Evolutionary conservation across 2,888 invertebrate species (phyloP).

Genomic region (Acanthosoma haemorrhoidale): DNA sequence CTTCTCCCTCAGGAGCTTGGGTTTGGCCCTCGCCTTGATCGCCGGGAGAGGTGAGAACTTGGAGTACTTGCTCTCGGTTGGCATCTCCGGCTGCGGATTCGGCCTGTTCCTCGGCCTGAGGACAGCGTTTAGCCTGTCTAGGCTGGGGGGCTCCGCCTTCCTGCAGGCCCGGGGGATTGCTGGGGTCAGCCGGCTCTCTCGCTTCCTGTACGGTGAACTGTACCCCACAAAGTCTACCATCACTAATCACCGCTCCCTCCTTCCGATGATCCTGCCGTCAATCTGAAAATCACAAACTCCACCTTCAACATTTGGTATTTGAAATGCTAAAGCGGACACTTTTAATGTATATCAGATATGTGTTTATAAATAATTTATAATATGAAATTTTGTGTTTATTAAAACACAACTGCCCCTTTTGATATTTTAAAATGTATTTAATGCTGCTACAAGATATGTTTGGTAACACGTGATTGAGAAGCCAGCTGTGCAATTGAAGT

Average conservation of each 20-base stretch:
- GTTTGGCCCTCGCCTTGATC: conserved; percentile 26
- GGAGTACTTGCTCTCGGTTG: conserved; percentile 28
- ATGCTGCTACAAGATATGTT: no score
- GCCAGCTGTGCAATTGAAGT: no score
- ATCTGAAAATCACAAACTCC: neutral
- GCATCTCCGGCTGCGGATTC: neutral
- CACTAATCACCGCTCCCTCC: conserved; percentile 1
- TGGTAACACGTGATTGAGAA: no score
- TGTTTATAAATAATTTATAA: no score
- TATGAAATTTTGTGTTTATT: no score
- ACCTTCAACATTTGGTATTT: no score
- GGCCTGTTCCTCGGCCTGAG: conserved; percentile 15
- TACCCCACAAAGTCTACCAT: conserved; percentile 19
- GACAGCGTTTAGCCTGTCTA: neutral
- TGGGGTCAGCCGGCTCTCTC: neutral
- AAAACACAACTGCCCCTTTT: no score
- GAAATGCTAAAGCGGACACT: no score
- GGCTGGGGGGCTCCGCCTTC: neutral
- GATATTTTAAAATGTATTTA: no score
- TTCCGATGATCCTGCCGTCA: neutral
- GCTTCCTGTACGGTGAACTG: conserved; percentile 13
- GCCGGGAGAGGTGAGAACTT: conserved; percentile 35
- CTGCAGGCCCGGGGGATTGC: neutral
- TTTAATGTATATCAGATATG: no score
- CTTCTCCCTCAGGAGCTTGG: conserved; percentile 34